Conservation (phyloP, 2,113 vertebrate genomes). For the Aegithalos caudatus region DNA sequence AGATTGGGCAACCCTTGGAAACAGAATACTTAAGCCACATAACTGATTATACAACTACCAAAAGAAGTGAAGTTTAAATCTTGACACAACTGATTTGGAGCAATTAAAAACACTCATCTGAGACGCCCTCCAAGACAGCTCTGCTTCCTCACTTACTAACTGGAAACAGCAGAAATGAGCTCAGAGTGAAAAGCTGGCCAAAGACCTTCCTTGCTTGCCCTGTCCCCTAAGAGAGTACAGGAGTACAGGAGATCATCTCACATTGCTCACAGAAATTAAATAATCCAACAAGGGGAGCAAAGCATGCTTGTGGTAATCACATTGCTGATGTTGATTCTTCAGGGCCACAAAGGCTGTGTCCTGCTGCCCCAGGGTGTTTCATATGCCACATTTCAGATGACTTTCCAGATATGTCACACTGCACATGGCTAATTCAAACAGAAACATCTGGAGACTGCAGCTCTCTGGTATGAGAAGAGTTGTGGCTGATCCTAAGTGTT, state of each 20-base stretch:
- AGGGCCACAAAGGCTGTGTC: not conserved
- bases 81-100: not conserved
- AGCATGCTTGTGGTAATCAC: not conserved
- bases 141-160: not conserved
- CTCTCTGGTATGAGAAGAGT: not conserved
- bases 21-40: not conserved
- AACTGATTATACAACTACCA: not conserved
- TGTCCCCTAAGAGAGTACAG: not conserved
- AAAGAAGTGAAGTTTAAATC: not conserved
- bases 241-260: not conserved
- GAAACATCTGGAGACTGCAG: not conserved
- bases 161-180: not conserved
- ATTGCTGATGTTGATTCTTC: not conserved
- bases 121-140: not conserved
- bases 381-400: not conserved
- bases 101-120: not conserved
- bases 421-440: not conserved
- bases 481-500: not conserved
- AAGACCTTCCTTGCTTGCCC: not conserved
- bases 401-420: not conserved
- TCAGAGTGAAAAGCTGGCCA: not conserved
- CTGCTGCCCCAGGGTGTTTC: not conserved
- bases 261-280: not conserved
- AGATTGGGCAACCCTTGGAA: not conserved
- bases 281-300: not conserved